Conservation (phyloP, 2,797 vertebrate species). For the Remorina albescens region DNA sequence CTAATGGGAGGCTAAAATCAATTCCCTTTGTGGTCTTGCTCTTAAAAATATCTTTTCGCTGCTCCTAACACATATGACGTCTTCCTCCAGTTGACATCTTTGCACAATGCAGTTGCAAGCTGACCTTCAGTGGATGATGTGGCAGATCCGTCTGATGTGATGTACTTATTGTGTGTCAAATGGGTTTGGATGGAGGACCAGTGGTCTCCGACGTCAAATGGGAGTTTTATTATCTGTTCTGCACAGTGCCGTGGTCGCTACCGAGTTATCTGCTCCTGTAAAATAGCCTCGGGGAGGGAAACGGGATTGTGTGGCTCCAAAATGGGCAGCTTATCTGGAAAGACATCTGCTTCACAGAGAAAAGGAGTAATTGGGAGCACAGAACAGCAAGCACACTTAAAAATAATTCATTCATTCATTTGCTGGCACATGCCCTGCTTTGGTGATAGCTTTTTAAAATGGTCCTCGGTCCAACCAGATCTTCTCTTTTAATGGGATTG, state of each 20-base stretch:
- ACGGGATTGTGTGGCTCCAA: constrained; percentile 47
- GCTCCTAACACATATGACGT: constrained; percentile 27
- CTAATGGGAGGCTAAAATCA: not conserved
- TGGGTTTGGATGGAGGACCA: constrained; percentile 39
- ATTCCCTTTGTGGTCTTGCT: constrained; percentile 9
- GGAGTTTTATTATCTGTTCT: constrained; percentile 74
- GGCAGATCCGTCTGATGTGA: constrained; percentile 50
- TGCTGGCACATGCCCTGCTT: constrained; percentile 12
- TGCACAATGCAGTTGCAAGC: constrained; percentile 17
- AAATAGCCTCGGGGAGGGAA: constrained; percentile 65
- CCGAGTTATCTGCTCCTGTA: constrained; percentile 57
- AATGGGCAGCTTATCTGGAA: constrained; percentile 66
- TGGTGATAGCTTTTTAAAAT: constrained; percentile 2
- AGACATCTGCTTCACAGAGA: constrained; percentile 62
- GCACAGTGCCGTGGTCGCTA: constrained; percentile 51
- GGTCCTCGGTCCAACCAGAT: not conserved
- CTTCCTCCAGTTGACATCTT: constrained; percentile 42
- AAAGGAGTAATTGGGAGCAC: constrained; percentile 22
- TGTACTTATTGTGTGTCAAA: constrained; percentile 60
- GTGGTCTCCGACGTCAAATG: constrained; percentile 62
- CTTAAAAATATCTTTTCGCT: constrained; percentile 13
- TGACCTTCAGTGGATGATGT: constrained; percentile 65
- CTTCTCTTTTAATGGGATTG: not conserved
- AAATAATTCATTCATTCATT: constrained; percentile 17
- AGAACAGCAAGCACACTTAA: constrained; percentile 29